Conservation (phyloP, 2,113 vertebrate species). For the Serinus canaria region DNA sequence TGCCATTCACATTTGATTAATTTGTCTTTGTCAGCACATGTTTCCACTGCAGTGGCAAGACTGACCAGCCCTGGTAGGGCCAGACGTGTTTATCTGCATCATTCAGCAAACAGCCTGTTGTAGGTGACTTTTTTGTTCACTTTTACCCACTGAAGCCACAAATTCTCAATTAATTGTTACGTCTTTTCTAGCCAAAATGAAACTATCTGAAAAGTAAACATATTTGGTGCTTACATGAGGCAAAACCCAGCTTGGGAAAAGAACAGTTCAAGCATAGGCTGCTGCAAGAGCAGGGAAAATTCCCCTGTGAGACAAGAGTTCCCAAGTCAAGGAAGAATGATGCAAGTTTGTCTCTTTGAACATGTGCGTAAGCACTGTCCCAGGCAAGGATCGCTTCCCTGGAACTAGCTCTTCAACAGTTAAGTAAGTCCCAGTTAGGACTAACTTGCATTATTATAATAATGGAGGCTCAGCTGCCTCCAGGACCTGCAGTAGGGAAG, state of each 20-base stretch:
- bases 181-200: neutral
- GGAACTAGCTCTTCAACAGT: neutral
- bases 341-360: slow-evolving; percentile 44
- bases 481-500: neutral
- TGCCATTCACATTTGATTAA: neutral
- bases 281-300: slow-evolving; percentile 25
- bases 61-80: neutral
- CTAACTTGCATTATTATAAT: neutral
- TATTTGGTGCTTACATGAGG: slow-evolving; percentile 35
- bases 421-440: neutral
- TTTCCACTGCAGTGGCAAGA: neutral
- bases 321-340: slow-evolving; percentile 22
- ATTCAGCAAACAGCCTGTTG: neutral
- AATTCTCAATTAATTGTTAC: slow-evolving; percentile 23
- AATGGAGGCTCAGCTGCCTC: neutral
- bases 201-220: slow-evolving; percentile 46
- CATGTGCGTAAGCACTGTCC: neutral
- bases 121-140: slow-evolving; percentile 1
- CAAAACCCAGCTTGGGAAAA: slow-evolving; percentile 38
- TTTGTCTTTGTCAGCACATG: slow-evolving; percentile 5
- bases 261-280: neutral
- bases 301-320: slow-evolving; percentile 44
- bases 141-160: slow-evolving; percentile 28
- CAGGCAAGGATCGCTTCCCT: neutral
- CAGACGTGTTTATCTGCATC: neutral